phyloP scores from a whole-genome alignment of 2,797 vertebrate species.

The Mus caroli region DNA sequence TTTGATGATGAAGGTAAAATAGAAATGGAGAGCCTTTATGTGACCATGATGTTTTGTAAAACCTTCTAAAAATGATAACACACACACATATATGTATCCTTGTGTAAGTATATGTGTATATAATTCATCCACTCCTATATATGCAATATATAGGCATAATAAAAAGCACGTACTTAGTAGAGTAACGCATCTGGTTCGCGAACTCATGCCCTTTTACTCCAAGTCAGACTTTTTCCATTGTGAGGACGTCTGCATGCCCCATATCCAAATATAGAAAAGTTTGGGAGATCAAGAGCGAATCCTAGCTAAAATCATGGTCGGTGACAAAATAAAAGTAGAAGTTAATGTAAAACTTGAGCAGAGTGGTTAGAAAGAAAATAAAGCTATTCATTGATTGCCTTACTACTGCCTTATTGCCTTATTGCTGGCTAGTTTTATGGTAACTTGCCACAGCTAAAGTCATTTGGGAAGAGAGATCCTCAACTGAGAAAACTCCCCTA shows the following conservation, averaged over 20 bases:
- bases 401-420: neutral
- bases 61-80: neutral
- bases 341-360: neutral
- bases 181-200: neutral
- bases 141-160: neutral
- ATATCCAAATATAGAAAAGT: neutral
- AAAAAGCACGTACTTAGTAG: neutral
- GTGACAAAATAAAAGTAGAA: slow-evolving; percentile 47
- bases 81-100: neutral
- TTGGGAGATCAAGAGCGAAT: neutral
- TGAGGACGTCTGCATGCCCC: neutral
- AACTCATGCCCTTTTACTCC: neutral
- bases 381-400: neutral
- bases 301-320: slow-evolving; percentile 8
- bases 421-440: too few species aligned
- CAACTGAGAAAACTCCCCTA: neutral
- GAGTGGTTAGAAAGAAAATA: slow-evolving; percentile 36
- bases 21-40: neutral
- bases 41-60: slow-evolving; percentile 1
- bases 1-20: slow-evolving; percentile 3
- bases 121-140: neutral
- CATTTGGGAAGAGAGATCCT: neutral
- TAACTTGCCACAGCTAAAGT: neutral
- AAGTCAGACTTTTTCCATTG: neutral
- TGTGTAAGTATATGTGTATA: too few species aligned